A percentile compares a stretch with the other conserved stretches of the same genome.
Evolutionary conservation across 2,888 invertebrate genomes (phyloP).

Genomic region (Pemphredon lugubris): DNA sequence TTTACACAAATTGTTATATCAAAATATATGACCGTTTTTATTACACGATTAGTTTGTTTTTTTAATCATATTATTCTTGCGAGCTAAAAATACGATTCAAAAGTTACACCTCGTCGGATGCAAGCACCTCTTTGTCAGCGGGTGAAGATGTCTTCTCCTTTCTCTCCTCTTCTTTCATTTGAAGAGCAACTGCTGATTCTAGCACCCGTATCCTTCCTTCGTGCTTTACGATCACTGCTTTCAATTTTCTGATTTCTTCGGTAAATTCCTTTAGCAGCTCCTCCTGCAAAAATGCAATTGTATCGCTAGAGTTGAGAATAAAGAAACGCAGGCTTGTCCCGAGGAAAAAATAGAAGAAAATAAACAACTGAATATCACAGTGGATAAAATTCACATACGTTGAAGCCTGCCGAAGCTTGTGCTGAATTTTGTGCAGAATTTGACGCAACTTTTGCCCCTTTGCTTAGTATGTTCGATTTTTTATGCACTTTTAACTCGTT

Average conservation of each 20-base stretch:
- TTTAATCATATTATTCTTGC: slow-evolving; percentile 58
- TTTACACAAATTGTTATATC: slow-evolving; percentile 81
- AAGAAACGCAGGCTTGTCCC: background rate
- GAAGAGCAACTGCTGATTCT: slow-evolving; percentile 85
- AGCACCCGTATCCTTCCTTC: slow-evolving; percentile 92
- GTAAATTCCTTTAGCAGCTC: slow-evolving; percentile 91
- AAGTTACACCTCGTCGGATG: slow-evolving; percentile 79
- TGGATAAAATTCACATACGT: slow-evolving; percentile 62
- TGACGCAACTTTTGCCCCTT: slow-evolving; percentile 81
- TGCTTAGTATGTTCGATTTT: slow-evolving; percentile 91
- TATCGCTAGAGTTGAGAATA: too few relatives aligned
- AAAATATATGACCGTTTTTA: slow-evolving; percentile 79
- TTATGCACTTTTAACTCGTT: slow-evolving; percentile 88
- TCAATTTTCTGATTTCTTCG: slow-evolving; percentile 94
- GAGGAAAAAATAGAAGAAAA: background rate
- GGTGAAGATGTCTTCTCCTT: slow-evolving; percentile 77
- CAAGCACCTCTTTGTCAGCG: slow-evolving; percentile 74
- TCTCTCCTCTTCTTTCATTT: slow-evolving; percentile 79
- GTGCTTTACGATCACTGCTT: slow-evolving; percentile 96
- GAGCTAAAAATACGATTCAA: slow-evolving; percentile 45
- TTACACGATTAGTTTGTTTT: slow-evolving; percentile 72
- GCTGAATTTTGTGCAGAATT: slow-evolving; percentile 56
- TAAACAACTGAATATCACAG: background rate
- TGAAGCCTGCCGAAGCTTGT: slow-evolving; percentile 63
- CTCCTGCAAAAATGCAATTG: slow-evolving; percentile 82